A percentile compares a stretch with the other conserved stretches of the same genome.
Evolutionary conservation across 2,888 invertebrate species (phyloP).

Genomic region (Diploptera punctata): DNA sequence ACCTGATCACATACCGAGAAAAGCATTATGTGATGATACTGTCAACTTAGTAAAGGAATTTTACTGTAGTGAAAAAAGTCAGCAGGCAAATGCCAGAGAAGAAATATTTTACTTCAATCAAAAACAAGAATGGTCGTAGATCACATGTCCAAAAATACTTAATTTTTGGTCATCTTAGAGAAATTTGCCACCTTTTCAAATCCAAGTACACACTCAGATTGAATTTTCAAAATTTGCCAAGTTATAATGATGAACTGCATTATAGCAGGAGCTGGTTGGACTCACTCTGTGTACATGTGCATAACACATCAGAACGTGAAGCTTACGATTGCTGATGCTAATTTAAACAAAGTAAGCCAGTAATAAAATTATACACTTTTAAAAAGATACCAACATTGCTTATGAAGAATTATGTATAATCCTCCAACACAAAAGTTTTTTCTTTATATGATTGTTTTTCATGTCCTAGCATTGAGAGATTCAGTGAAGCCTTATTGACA

Average conservation of each 20-base stretch:
- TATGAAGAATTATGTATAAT: not conserved
- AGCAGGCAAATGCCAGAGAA: no score
- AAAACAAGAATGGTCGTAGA: conserved; percentile 8
- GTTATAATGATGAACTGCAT: not conserved
- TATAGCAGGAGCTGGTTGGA: not conserved
- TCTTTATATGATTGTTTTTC: no score
- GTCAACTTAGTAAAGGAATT: no score
- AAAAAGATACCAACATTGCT: not conserved
- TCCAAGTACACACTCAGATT: not conserved
- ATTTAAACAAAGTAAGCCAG: not conserved
- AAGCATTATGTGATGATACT: no score
- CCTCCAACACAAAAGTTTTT: conserved; percentile 7
- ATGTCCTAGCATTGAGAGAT: conserved; percentile 2
- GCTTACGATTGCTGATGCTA: conserved; percentile 3
- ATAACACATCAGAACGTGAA: no score
- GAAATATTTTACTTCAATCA: conserved; percentile 7
- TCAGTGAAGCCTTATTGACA: no score
- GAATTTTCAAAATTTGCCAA: conserved; percentile 5
- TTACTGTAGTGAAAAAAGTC: no score
- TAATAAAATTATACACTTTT: not conserved
- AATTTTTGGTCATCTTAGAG: not conserved
- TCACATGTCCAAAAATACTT: conserved; percentile 10
- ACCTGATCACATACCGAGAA: no score
- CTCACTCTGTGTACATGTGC: not conserved
- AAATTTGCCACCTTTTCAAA: conserved; percentile 14